Conservation (phyloP, 1,140 invertebrate species). For the Thaumatotibia leucotreta region DNA sequence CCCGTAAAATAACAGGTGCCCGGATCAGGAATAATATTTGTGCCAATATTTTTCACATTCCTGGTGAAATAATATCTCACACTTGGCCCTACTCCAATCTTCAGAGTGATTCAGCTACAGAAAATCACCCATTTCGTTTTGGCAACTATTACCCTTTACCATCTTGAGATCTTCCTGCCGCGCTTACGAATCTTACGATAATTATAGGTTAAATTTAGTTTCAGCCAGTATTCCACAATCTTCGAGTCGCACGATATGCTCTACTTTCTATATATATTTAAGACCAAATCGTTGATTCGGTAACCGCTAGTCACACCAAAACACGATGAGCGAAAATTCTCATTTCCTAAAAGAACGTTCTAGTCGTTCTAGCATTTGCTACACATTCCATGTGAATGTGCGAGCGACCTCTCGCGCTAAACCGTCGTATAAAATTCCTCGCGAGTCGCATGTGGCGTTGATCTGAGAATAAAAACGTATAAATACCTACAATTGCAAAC, state of each 20-base stretch:
- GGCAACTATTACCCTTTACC: slow-evolving; percentile 43
- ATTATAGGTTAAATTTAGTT: not conserved
- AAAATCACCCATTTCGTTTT: slow-evolving; percentile 55
- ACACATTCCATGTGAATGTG: not conserved
- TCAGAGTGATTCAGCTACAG: slow-evolving; percentile 53
- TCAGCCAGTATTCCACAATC: not conserved
- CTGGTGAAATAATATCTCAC: slow-evolving; percentile 46
- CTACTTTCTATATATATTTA: not conserved
- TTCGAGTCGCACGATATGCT: not conserved
- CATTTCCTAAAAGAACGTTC: not conserved
- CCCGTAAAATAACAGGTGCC: slow-evolving; percentile 37
- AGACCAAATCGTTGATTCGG: not conserved
- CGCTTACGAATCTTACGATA: not conserved
- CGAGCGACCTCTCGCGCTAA: not conserved
- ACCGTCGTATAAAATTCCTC: not conserved
- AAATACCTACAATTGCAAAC: not conserved
- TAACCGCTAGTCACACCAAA: not conserved
- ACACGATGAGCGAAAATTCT: not conserved
- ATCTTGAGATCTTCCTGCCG: slow-evolving; percentile 19
- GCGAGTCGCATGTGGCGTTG: not conserved
- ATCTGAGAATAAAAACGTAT: not conserved
- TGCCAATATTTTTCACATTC: slow-evolving; percentile 62
- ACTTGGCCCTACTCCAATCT: slow-evolving; percentile 61
- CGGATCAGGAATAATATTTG: slow-evolving; percentile 57
- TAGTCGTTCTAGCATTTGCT: not conserved